phyloP scores from a whole-genome alignment of 2,888 invertebrate species.

The Caenorhabditis plicata region DNA sequence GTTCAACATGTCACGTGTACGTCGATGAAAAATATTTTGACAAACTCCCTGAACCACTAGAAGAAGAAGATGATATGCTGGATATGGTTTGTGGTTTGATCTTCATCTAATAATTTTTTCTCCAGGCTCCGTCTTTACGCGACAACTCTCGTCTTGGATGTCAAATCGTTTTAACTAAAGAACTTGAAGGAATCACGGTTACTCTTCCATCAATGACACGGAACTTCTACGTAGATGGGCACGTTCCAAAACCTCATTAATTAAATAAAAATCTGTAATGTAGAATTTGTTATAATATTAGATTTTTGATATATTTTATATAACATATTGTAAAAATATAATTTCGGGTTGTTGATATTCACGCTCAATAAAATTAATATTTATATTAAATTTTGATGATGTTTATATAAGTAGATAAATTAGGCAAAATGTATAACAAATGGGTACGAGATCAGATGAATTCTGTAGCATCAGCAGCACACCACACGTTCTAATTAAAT shows the following conservation, averaged over 20 bases:
- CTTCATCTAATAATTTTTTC: neutral
- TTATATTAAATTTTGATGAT: conserved; percentile 2
- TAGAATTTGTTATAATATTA: too few relatives aligned
- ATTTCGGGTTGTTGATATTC: conserved; percentile 1
- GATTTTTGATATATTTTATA: too few relatives aligned
- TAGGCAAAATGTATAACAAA: too few relatives aligned
- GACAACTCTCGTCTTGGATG: conserved; percentile 93
- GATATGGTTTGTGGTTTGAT: conserved; percentile 72
- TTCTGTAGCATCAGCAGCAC: too few relatives aligned
- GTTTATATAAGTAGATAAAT: too few relatives aligned
- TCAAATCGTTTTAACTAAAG: conserved; percentile 82
- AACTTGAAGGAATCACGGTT: conserved; percentile 82
- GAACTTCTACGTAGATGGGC: conserved; percentile 97
- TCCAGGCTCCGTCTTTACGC: conserved; percentile 83
- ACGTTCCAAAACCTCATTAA: conserved; percentile 88
- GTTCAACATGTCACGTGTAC: conserved; percentile 97
- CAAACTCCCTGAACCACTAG: conserved; percentile 78
- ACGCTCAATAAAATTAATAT: conserved; percentile 1
- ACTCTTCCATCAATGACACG: conserved; percentile 83
- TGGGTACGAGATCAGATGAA: too few relatives aligned
- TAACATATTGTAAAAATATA: too few relatives aligned
- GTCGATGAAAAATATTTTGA: conserved; percentile 77
- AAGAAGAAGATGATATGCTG: conserved; percentile 89
- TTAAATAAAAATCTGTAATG: too few relatives aligned
- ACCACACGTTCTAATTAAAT: too few relatives aligned